phyloP scores from a whole-genome alignment of 2,797 vertebrate species.

The Pangasius mekongensis region DNA sequence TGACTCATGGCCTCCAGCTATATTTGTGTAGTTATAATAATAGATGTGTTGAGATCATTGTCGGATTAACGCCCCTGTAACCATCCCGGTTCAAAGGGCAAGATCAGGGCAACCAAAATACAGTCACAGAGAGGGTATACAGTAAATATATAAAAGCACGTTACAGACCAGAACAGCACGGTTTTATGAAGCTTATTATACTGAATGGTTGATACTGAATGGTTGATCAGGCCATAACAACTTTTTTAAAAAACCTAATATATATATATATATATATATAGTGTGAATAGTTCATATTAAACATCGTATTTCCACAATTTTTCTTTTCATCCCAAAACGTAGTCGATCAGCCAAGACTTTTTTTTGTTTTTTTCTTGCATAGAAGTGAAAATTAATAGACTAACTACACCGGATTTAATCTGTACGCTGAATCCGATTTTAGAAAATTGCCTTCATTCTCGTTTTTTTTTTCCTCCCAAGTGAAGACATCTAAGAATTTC shows the following conservation, averaged over 20 bases:
- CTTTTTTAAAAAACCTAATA: neutral
- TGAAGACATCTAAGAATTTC: neutral
- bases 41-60: neutral
- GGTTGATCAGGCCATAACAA: neutral
- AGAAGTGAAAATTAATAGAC: neutral
- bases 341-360: neutral
- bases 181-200: constrained; percentile 9
- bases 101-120: neutral
- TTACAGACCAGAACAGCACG: neutral
- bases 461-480: no score
- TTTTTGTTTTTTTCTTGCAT: neutral
- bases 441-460: no score
- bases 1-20: neutral
- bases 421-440: neutral
- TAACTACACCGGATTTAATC: neutral
- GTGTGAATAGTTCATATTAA: neutral
- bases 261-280: neutral
- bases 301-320: neutral
- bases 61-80: neutral
- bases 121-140: neutral
- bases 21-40: neutral
- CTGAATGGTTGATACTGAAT: constrained; percentile 3
- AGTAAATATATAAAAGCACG: neutral
- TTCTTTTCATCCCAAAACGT: neutral
- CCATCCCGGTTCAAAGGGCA: neutral